These are phyloP conservation scores for Thalassoma bifasciatum DNA, from an alignment of 2,113 vertebrate species.

Conservation along the genomic window DNA sequence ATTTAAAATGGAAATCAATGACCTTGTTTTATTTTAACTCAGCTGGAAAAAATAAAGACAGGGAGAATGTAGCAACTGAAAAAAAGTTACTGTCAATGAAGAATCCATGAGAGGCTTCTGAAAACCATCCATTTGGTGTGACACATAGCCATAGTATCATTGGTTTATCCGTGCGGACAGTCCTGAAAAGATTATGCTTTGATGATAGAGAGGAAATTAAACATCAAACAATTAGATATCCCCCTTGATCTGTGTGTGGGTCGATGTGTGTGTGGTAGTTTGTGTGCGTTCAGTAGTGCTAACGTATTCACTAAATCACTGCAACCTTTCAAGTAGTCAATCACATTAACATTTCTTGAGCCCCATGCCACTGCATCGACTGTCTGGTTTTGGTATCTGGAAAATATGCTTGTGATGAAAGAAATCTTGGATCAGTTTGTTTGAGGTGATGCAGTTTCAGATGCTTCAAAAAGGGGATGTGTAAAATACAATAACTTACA, in stretches of 20 bases:
- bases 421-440: conserved; percentile 14
- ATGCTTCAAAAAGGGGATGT: conserved; percentile 16
- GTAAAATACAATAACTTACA: conserved; percentile 3
- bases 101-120: conserved; percentile 16
- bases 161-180: conserved; percentile 24
- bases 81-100: conserved; percentile 16
- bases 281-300: conserved; percentile 1
- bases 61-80: conserved; percentile 8
- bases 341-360: conserved; percentile 39
- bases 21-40: not conserved
- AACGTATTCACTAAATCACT: conserved; percentile 23
- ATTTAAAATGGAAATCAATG: conserved; percentile 7
- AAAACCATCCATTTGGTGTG: conserved; percentile 14
- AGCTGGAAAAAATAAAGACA: conserved; percentile 4
- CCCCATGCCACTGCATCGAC: conserved; percentile 20
- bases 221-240: conserved; percentile 31
- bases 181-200: conserved; percentile 33
- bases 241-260: not conserved
- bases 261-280: not conserved
- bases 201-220: conserved; percentile 20
- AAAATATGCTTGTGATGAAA: conserved; percentile 41
- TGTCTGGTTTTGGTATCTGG: conserved; percentile 7
- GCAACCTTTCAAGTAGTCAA: conserved; percentile 43
- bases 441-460: conserved; percentile 29
- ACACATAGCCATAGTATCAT: conserved; percentile 3